phyloP scores from a whole-genome alignment of 2,113 vertebrate genomes.

The Tenrec ecaudatus region DNA sequence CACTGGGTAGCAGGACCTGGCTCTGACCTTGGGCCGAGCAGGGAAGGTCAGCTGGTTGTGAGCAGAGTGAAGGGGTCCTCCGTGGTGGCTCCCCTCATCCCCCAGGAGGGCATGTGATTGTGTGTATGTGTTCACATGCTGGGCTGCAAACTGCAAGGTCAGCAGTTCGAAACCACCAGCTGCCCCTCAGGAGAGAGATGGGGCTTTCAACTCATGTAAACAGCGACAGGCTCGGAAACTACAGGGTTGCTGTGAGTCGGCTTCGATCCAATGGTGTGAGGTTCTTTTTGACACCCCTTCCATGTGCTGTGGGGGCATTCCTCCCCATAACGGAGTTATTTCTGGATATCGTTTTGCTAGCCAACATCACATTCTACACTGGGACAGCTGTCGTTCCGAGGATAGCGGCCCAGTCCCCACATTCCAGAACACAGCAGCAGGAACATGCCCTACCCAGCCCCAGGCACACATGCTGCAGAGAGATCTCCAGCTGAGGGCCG shows the following conservation, averaged over 20 bases:
- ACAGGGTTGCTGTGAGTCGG: too few relatives aligned
- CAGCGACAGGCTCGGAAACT: too few relatives aligned
- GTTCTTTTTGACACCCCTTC: neutral
- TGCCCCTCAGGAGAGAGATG: too few relatives aligned
- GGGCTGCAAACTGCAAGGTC: too few relatives aligned
- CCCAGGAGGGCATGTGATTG: too few relatives aligned
- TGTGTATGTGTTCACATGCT: too few relatives aligned
- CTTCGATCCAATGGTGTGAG: too few relatives aligned
- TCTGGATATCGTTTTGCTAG: neutral
- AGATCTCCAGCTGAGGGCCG: neutral
- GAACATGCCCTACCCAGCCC: neutral
- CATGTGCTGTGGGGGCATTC: neutral
- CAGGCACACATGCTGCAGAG: neutral
- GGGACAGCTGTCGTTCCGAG: neutral
- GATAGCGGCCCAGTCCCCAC: neutral
- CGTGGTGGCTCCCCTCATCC: neutral
- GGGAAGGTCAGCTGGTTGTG: neutral
- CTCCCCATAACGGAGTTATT: neutral
- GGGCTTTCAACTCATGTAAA: too few relatives aligned
- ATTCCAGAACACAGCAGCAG: accelerated
- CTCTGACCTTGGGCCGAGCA: neutral
- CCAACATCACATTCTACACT: neutral
- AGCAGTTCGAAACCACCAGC: too few relatives aligned
- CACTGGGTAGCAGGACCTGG: neutral
- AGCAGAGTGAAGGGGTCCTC: neutral